Percentiles rank a stretch among this genome's conserved stretches.
phyloP scores from a whole-genome alignment of 2,888 invertebrate genomes.

The Metacarcinus magister region DNA sequence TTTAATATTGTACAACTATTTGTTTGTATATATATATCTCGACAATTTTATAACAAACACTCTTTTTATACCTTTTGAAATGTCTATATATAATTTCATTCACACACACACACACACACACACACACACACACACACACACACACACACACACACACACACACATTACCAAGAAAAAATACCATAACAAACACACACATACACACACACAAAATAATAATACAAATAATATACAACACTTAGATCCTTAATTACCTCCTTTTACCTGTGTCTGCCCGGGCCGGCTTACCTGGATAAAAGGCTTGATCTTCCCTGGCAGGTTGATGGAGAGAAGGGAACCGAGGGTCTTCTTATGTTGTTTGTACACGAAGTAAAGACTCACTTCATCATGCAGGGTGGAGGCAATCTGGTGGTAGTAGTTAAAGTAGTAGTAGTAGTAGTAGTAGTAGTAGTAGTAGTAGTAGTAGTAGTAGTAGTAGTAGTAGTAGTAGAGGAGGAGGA shows the following conservation, averaged over 20 bases:
- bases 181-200: no score
- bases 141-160: not conserved
- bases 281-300: slow-evolving; percentile 80
- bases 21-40: no score
- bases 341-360: slow-evolving; percentile 81
- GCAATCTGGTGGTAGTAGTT: slow-evolving; percentile 69
- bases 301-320: slow-evolving; percentile 80
- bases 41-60: no score
- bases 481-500: not conserved
- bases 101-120: no score
- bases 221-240: no score
- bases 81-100: no score
- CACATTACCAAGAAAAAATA: not conserved
- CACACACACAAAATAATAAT: no score
- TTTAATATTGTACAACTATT: no score
- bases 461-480: slow-evolving; percentile 34
- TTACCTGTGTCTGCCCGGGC: not conserved
- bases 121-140: no score
- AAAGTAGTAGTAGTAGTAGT: not conserved
- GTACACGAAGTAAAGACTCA: slow-evolving; percentile 80
- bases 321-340: slow-evolving; percentile 79
- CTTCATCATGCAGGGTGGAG: slow-evolving; percentile 72
- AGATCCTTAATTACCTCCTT: not conserved
- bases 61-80: no score
- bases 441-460: not conserved